Evolutionary conservation across 2,888 invertebrate genomes (phyloP).

Genomic region (Nudaria mundana): DNA sequence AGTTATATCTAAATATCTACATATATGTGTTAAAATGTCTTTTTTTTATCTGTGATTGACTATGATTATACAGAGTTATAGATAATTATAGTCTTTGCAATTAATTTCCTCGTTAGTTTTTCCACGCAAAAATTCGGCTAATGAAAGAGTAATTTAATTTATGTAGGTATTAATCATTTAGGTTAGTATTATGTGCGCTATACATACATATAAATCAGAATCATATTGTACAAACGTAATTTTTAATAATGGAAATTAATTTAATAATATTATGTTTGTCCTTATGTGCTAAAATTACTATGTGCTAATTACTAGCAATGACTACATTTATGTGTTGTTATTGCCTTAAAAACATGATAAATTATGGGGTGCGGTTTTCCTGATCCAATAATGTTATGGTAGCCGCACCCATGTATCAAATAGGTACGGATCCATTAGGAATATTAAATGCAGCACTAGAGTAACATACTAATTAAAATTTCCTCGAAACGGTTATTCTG

Average conservation of each 20-base stretch:
- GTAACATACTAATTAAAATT: conserved; percentile 16
- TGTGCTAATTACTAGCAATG: conserved; percentile 1
- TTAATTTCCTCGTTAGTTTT: too few species aligned
- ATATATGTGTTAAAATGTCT: too few species aligned
- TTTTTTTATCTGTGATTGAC: too few species aligned
- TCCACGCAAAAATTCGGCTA: too few species aligned
- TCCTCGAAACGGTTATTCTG: conserved; percentile 8
- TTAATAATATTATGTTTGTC: neutral
- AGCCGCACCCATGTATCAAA: conserved; percentile 24
- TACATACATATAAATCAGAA: too few species aligned
- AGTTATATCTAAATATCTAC: too few species aligned
- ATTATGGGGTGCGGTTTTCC: conserved; percentile 30
- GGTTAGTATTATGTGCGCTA: too few species aligned
- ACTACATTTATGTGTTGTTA: conserved; percentile 25
- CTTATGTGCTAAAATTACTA: conserved; percentile 7
- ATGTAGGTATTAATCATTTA: too few species aligned
- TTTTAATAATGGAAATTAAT: neutral
- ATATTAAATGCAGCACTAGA: conserved; percentile 30
- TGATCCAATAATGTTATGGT: conserved; percentile 18
- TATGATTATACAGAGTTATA: too few species aligned
- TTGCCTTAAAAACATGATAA: conserved; percentile 15
- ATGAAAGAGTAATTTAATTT: too few species aligned
- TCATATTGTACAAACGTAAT: conserved; percentile 1
- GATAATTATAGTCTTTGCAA: too few species aligned
- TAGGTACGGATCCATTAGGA: conserved; percentile 31